Evolutionary conservation across 2,797 vertebrate species (phyloP).

Genomic region (Cyclopterus lumpus): DNA sequence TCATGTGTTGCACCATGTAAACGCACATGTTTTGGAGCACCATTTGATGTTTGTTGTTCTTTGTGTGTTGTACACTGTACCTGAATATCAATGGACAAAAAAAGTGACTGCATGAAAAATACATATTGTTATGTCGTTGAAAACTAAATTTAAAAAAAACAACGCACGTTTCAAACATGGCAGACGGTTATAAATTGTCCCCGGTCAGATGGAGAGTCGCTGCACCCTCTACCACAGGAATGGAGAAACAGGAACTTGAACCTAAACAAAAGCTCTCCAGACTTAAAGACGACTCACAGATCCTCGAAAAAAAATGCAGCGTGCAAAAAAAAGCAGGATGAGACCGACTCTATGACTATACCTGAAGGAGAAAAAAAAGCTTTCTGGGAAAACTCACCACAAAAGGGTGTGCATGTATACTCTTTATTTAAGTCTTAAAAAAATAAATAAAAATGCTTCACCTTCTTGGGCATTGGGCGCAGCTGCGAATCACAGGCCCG

Average conservation of each 20-base stretch:
- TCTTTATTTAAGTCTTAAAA: conserved; percentile 18
- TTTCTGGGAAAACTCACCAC: conserved; percentile 23
- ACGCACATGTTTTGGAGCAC: too few species aligned
- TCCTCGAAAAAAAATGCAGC: background rate
- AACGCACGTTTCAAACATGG: background rate
- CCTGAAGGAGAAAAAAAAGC: conserved; percentile 37
- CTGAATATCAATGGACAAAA: too few species aligned
- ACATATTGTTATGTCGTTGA: too few species aligned
- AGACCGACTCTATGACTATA: background rate
- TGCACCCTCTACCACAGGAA: conserved; percentile 59
- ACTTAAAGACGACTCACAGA: background rate
- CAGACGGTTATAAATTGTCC: background rate
- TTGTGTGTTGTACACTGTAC: too few species aligned
- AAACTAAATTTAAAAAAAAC: too few species aligned
- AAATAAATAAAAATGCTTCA: conserved; percentile 3
- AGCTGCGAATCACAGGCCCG: conserved; percentile 61
- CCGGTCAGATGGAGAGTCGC: conserved; percentile 4
- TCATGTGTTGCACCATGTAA: background rate
- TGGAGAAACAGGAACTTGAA: conserved; percentile 32
- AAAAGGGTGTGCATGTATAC: conserved; percentile 38
- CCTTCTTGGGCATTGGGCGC: conserved; percentile 21
- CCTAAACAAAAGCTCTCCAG: conserved; percentile 11
- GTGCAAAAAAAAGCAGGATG: background rate
- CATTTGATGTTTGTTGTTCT: too few species aligned
- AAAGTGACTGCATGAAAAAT: too few species aligned